These are phyloP conservation scores for Heptranchias perlo DNA, from an alignment of 2,113 vertebrate genomes.

Conservation along the genomic window DNA sequence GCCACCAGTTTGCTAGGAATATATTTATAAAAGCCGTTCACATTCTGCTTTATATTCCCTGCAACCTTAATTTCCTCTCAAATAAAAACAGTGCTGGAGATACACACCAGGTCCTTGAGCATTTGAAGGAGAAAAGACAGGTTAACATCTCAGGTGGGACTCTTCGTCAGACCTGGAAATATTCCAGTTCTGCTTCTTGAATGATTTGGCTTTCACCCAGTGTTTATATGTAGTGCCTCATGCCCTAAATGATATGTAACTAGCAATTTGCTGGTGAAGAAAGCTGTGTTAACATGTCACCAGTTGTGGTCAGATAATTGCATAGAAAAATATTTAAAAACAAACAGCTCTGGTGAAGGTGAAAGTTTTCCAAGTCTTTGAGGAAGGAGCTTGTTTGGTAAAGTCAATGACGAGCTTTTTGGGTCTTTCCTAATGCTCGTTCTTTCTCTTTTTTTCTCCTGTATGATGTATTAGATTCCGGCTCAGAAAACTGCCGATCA, in stretches of 20 bases:
- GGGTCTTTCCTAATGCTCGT: not conserved
- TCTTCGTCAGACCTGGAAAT: not conserved
- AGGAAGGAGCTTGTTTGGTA: not conserved
- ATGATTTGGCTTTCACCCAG: not conserved
- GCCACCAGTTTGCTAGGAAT: not conserved
- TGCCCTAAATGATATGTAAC: not conserved
- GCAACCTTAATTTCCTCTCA: not conserved
- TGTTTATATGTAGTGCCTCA: not conserved
- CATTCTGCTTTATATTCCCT: not conserved
- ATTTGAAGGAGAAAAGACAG: not conserved
- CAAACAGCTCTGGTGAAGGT: not conserved
- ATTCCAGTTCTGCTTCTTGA: not conserved
- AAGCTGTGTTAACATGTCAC: not conserved
- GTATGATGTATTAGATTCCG: constrained; percentile 46
- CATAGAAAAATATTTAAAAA: not conserved
- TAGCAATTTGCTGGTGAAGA: not conserved
- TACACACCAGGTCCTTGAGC: not conserved
- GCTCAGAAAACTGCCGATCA: constrained; percentile 70
- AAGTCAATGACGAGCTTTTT: too few relatives aligned
- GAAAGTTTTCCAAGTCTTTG: not conserved
- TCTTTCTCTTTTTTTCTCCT: not conserved
- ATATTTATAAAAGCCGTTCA: not conserved
- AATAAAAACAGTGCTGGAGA: not conserved
- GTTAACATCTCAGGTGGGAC: not conserved
- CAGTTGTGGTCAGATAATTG: not conserved